Conservation (phyloP, 2,113 vertebrate species). For the Sylvia atricapilla region DNA sequence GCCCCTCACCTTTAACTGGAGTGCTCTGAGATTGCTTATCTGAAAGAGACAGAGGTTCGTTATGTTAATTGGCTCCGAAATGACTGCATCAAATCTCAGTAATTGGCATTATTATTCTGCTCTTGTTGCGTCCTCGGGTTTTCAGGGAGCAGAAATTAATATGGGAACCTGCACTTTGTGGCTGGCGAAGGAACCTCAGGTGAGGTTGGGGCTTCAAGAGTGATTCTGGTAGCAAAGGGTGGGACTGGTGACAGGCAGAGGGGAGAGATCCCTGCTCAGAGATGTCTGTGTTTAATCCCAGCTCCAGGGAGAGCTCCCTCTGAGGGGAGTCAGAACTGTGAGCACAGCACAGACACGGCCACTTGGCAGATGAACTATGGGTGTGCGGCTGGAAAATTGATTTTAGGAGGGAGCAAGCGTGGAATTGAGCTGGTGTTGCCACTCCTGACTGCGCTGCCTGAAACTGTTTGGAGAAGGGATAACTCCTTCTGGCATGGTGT, state of each 20-base stretch:
- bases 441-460: neutral
- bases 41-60: neutral
- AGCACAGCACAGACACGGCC: accelerated
- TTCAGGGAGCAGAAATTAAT: neutral
- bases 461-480: neutral
- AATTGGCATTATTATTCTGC: slow-evolving; percentile 13
- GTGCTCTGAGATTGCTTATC: neutral
- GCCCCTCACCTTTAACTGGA: neutral
- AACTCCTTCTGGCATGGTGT: neutral
- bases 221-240: neutral
- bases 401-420: neutral
- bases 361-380: neutral
- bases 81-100: slow-evolving; percentile 11
- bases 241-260: neutral
- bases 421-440: neutral
- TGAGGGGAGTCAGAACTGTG: neutral
- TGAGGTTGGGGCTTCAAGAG: neutral
- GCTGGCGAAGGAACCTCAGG: neutral
- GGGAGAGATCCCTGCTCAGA: neutral
- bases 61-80: slow-evolving; percentile 49
- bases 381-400: neutral
- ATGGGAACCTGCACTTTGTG: neutral
- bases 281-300: neutral
- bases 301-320: neutral
- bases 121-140: neutral